A percentile compares a stretch with the other conserved stretches of the same genome.
phyloP scores from a whole-genome alignment of 2,113 vertebrate genomes.

The Corythornis cristatus region DNA sequence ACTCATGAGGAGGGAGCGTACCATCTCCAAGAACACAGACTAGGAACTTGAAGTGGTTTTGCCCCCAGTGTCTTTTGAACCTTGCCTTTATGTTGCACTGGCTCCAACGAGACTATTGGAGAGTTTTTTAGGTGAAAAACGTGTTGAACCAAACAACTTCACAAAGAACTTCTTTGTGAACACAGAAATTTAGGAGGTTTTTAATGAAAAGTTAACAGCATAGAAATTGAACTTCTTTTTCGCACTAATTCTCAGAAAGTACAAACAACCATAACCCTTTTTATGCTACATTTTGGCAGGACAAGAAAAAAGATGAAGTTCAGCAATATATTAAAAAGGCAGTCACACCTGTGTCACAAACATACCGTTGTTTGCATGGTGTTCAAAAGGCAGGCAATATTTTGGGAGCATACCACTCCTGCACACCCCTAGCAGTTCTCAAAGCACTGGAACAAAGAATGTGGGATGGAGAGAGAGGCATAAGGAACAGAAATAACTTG shows the following conservation, averaged over 20 bases:
- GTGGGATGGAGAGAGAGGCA: not conserved
- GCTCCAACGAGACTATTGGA: not conserved
- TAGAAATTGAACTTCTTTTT: not conserved
- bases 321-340: not conserved
- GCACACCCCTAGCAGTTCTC: not conserved
- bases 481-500: not conserved
- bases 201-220: not conserved
- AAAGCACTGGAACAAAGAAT: not conserved
- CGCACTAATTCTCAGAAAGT: not conserved
- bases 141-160: not conserved
- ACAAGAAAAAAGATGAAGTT: not conserved
- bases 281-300: not conserved
- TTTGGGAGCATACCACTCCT: not conserved
- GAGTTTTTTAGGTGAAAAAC: not conserved
- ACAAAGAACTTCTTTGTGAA: not conserved
- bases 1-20: fast-evolving
- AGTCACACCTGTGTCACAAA: not conserved
- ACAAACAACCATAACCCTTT: not conserved
- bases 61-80: not conserved
- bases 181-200: not conserved
- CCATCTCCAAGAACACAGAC: not conserved
- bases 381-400: not conserved
- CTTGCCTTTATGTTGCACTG: not conserved
- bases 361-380: not conserved
- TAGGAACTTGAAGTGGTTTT: not conserved